Conservation (phyloP, 2,888 invertebrate species). For the Hirudinaria manillensis region DNA sequence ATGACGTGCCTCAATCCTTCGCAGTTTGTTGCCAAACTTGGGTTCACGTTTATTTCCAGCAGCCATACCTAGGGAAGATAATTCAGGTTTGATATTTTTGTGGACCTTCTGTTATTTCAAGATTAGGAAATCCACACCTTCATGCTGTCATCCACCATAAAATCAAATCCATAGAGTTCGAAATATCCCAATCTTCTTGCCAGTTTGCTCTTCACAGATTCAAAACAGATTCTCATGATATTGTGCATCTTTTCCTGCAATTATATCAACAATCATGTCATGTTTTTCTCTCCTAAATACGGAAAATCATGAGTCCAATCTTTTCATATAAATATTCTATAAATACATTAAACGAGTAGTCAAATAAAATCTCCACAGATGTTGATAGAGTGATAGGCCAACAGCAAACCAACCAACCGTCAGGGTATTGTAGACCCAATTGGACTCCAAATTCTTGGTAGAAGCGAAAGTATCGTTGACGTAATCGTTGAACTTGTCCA, state of each 20-base stretch:
- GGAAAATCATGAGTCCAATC: too few relatives aligned
- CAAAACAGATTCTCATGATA: constrained; percentile 52
- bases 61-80: constrained; percentile 45
- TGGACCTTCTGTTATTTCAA: neutral
- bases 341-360: too few relatives aligned
- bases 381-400: too few relatives aligned
- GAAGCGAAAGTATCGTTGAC: constrained; percentile 46
- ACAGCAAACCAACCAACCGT: constrained; percentile 40
- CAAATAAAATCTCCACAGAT: too few relatives aligned
- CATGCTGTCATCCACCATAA: constrained; percentile 53
- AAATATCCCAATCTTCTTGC: constrained; percentile 51
- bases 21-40: constrained; percentile 52
- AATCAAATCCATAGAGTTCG: constrained; percentile 54
- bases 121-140: constrained; percentile 40
- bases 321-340: too few relatives aligned
- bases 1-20: constrained; percentile 51
- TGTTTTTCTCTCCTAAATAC: neutral
- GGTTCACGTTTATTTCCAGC: constrained; percentile 54
- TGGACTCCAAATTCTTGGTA: constrained; percentile 45
- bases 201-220: constrained; percentile 51
- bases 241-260: constrained; percentile 52
- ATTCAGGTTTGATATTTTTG: neutral
- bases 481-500: constrained; percentile 54
- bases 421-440: constrained; percentile 51
- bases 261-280: constrained; percentile 1